Percentiles rank a stretch among this genome's conserved stretches.
These are phyloP conservation scores for Argyra leucocephala DNA, from an alignment of 2,888 invertebrate genomes.

Conservation along the genomic window DNA sequence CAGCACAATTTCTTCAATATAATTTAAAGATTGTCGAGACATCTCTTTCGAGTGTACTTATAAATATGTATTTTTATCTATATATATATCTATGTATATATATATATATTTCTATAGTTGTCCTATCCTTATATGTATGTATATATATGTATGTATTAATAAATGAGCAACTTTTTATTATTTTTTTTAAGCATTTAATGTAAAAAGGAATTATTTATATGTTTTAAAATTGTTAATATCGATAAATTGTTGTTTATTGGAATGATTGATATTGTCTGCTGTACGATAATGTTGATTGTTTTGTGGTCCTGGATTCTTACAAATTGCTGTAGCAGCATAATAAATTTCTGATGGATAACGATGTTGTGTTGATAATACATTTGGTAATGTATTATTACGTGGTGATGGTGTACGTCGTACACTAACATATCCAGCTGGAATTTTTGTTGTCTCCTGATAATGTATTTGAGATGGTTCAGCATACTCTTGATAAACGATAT, in stretches of 20 bases:
- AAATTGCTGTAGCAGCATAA: conserved; percentile 62
- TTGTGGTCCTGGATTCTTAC: conserved; percentile 25
- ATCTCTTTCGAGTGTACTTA: conserved; percentile 6
- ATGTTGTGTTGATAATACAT: conserved; percentile 47
- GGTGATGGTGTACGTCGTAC: conserved; percentile 44
- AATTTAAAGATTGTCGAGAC: background rate
- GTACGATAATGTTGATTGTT: background rate
- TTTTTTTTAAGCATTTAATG: background rate
- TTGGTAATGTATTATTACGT: conserved; percentile 18
- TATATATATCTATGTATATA: background rate
- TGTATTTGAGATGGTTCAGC: conserved; percentile 51
- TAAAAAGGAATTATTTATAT: background rate
- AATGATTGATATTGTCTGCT: background rate
- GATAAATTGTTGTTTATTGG: conserved; percentile 1
- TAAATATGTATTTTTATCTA: background rate
- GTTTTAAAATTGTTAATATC: conserved; percentile 6
- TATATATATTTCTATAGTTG: background rate
- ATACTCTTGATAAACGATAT: conserved; percentile 50
- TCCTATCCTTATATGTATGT: background rate
- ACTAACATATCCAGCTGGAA: conserved; percentile 39
- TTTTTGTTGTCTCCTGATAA: conserved; percentile 41
- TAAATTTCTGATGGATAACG: conserved; percentile 59
- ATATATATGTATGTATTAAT: background rate
- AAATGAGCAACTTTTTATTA: background rate
- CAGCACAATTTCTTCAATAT: background rate